These are phyloP conservation scores for Grallaria varia DNA, from an alignment of 2,113 vertebrate species.

Conservation along the genomic window DNA sequence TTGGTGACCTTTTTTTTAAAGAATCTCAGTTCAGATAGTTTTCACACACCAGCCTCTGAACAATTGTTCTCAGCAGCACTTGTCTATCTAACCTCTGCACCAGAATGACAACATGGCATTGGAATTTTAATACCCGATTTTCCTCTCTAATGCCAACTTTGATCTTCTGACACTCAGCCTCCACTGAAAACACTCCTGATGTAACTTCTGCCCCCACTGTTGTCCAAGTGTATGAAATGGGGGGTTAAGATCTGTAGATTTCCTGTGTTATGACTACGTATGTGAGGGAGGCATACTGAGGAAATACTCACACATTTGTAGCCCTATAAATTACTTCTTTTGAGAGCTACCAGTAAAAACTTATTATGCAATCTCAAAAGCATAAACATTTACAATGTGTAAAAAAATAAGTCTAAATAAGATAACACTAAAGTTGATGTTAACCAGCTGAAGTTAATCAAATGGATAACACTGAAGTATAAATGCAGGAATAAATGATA, in stretches of 20 bases:
- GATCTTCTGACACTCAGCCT: not conserved
- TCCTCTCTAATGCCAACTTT: not conserved
- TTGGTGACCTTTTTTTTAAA: not conserved
- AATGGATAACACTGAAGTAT: not conserved
- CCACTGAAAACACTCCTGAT: not conserved
- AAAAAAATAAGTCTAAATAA: not conserved
- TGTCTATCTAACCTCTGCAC: not conserved
- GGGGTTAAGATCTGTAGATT: not conserved
- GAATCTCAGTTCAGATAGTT: not conserved
- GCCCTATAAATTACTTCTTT: not conserved
- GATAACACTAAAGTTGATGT: not conserved
- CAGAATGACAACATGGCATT: not conserved
- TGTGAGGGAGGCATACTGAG: not conserved
- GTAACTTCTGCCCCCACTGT: not conserved
- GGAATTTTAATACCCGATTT: not conserved
- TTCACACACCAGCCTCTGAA: not conserved
- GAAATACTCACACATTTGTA: not conserved
- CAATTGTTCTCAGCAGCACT: not conserved
- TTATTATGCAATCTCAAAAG: not conserved
- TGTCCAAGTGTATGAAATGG: not conserved
- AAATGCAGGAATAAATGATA: not conserved
- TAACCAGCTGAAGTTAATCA: not conserved
- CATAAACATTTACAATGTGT: conserved; percentile 6
- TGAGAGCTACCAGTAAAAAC: not conserved
- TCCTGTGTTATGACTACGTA: not conserved